Base-by-base conservation (phyloP, 2,113 vertebrate genomes). In the Lamprologus lemairii region DNA sequence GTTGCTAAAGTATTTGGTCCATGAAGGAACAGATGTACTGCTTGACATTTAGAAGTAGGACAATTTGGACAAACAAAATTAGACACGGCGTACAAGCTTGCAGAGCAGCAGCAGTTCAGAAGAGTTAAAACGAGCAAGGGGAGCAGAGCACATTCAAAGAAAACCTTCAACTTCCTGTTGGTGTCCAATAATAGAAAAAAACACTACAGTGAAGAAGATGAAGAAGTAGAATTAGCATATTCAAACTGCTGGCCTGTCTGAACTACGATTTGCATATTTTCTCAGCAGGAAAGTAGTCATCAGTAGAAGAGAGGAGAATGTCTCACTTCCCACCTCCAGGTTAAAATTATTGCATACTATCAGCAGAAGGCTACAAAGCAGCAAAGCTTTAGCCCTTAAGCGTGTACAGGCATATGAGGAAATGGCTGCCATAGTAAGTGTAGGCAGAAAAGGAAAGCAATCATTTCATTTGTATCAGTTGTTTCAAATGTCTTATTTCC, bases 41-140 rank as follows among this genome's bases (percentile, higher is more conserved):
- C 53, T 51, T 91, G 84, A 90, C 86, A 91, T 90, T 91, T 88
- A 82, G 87, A 89, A 86, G 63, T 19, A 37, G 71, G 63, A 80
- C 60, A 71, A 79, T 79, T 60, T 85, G 63, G 86, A 84, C 35
- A 83, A 84, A 60, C 21, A 60, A 21, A 86, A 55, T 9, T 78
- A 55, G 63, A 55, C 55, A 86, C 53, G 63, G 49, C 5, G 4
- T 35, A 35, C 19, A 79, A 28, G 17, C 37, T 3, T 55, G 37
- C 42, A 83, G 73, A 78, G 49, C 9, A 55, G 26, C 19, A 37
- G 83, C 21, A 54, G 57, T 49, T 37, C 31, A 84, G 35, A 28
- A 83, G 40, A 37, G 37, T 17, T 31, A 80, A 87, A 68, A 81
- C 8, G 16, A 73, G 53, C 31, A 63, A 40, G 73, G 5, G 45